Evolutionary conservation across 2,113 vertebrate species (phyloP), one percentile per base, ranked within the genome.

Genomic region (Apeltes quadracus): DNA sequence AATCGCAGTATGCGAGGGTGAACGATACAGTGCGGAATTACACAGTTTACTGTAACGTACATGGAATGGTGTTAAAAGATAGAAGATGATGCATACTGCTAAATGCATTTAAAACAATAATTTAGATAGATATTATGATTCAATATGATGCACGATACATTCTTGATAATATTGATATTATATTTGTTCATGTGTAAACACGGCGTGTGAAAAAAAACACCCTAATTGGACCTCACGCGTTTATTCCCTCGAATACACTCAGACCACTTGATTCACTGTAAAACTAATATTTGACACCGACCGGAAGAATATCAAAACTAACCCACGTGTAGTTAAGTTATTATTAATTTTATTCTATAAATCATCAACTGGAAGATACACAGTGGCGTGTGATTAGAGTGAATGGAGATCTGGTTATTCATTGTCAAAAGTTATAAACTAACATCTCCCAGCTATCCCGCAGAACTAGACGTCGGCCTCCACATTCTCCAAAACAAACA

Each of bases 281-380:
- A 68, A 74, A 76, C 65, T 75, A 74, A 84, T 82, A 84, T 76
- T 79, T 81, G 65, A 81, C 51, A 66, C 1, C 7, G 1, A 51
- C 79, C 77, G 66, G 58, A 70, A 81, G 65, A 86, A 89, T 87
- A 90, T 87, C 90, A 86, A 91, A 94, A 93, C 94, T 86, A 82
- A 94, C 93, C 91, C 96, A 97, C 96, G 96, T 98, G 97, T 94
- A 93, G 93, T 87, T 81, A 80, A 93, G 90, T 94, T 94, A 94
- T 95, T 96, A 96, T 97, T 96, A 96, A 97, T 96, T 98, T 97
- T 95, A 96, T 96, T 94, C 95, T 97, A 97, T 96, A 97, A 97
- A 98, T 97, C 95, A 98, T 98, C 97, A 95, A 97, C 96, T 95
- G 95, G 94, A 96, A 96, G 95, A 95, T 95, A 97, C 96, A 96